Conservation (phyloP, 1,140 invertebrate species). For the Bombus difficillimus region DNA sequence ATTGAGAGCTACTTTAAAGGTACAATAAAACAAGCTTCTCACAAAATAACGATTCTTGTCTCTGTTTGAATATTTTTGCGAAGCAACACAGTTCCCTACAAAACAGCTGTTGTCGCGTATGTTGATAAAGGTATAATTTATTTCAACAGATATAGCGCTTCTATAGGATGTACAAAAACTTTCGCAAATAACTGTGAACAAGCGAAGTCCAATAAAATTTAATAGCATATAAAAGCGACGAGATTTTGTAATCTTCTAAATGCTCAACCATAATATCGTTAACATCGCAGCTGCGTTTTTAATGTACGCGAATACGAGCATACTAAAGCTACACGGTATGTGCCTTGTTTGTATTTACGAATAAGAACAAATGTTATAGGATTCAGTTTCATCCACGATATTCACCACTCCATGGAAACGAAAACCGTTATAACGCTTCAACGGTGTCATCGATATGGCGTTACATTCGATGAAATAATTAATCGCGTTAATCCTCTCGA, state of each 20-base stretch:
- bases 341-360: not conserved
- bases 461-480: not conserved
- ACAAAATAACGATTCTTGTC: not conserved
- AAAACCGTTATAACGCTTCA: not conserved
- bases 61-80: too few species aligned
- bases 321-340: not conserved
- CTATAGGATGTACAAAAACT: not conserved
- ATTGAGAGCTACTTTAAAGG: too few species aligned
- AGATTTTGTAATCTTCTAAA: conserved; percentile 19
- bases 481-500: not conserved
- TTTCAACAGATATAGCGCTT: too few species aligned
- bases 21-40: too few species aligned
- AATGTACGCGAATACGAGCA: not conserved
- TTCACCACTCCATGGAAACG: not conserved
- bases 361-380: not conserved
- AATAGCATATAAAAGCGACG: too few species aligned
- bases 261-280: not conserved
- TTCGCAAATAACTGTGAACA: too few species aligned
- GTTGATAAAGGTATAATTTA: too few species aligned
- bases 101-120: too few species aligned
- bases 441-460: not conserved
- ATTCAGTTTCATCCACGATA: not conserved
- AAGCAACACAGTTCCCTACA: not conserved
- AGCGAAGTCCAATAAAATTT: not conserved
- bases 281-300: not conserved